phyloP scores from a whole-genome alignment of 2,888 invertebrate species.

The Parnassius apollo region DNA sequence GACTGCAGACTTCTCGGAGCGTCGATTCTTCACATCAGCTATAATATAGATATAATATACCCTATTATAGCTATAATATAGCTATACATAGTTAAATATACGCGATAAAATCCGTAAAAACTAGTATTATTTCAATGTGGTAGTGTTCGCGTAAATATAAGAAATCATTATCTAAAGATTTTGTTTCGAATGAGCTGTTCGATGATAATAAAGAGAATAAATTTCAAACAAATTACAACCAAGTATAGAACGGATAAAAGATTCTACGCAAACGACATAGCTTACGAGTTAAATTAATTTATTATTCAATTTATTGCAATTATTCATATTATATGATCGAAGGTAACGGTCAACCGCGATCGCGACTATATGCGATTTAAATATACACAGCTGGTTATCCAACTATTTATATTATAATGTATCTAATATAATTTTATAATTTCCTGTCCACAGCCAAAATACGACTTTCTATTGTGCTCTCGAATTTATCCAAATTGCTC shows the following conservation, averaged over 20 bases:
- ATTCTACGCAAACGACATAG: neutral
- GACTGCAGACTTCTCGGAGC: too few species aligned
- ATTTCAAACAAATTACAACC: neutral
- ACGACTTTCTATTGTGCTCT: slow-evolving; percentile 50
- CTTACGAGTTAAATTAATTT: neutral
- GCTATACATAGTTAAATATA: too few species aligned
- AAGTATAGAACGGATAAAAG: slow-evolving; percentile 6
- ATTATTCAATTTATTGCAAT: slow-evolving; percentile 7
- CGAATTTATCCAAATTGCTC: slow-evolving; percentile 23
- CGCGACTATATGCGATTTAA: slow-evolving; percentile 25
- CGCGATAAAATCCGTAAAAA: too few species aligned
- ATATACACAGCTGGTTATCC: slow-evolving; percentile 36
- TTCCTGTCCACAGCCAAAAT: slow-evolving; percentile 42
- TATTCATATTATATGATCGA: neutral
- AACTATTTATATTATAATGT: slow-evolving; percentile 50
- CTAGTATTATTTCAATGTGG: too few species aligned
- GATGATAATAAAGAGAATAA: too few species aligned
- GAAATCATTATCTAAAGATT: too few species aligned
- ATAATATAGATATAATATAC: too few species aligned
- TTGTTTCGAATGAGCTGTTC: too few species aligned
- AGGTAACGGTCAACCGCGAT: neutral
- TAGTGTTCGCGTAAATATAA: too few species aligned
- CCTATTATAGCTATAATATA: too few species aligned
- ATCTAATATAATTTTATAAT: slow-evolving; percentile 32
- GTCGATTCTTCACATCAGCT: too few species aligned